Conservation (phyloP, 2,113 vertebrate species). For the Erpornis zantholeuca region DNA sequence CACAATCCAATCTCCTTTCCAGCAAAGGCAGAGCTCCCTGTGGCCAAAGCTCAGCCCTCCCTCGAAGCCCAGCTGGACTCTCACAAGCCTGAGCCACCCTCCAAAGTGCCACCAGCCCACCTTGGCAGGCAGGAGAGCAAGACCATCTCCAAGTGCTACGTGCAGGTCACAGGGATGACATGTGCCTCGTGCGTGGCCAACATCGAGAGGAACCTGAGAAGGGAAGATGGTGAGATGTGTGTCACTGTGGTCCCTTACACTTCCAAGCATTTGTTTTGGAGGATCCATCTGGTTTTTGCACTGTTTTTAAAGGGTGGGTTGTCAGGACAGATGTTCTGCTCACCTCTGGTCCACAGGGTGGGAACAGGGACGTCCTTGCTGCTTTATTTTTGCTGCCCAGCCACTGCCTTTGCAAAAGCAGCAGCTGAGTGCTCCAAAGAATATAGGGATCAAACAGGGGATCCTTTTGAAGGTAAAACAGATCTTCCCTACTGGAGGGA, state of each 20-base stretch:
- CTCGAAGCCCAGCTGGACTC: conserved; percentile 18
- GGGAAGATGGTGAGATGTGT: conserved; percentile 82
- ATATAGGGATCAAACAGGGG: rapidly evolving
- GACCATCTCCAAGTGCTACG: conserved; percentile 84
- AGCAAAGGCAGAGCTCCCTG: conserved; percentile 35
- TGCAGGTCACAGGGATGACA: conserved; percentile 95
- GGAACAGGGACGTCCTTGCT: neutral
- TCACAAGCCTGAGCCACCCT: neutral
- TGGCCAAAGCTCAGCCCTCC: conserved; percentile 32
- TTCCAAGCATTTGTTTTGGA: neutral
- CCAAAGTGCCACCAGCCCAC: neutral
- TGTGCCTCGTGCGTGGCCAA: conserved; percentile 96
- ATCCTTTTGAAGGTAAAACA: neutral
- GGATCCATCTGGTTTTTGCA: neutral
- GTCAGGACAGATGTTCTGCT: neutral
- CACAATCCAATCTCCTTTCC: neutral
- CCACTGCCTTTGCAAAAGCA: neutral
- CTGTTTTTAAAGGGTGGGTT: neutral
- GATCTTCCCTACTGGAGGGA: neutral
- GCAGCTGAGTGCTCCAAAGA: neutral
- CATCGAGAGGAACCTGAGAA: conserved; percentile 93
- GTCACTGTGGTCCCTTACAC: neutral
- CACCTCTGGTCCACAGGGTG: rapidly evolving
- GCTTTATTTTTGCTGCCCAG: neutral
- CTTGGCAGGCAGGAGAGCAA: conserved; percentile 51